Evolutionary conservation across 2,797 vertebrate genomes (phyloP), one percentile per base, ranked within the genome.

Genomic region (Sternotherus odoratus): DNA sequence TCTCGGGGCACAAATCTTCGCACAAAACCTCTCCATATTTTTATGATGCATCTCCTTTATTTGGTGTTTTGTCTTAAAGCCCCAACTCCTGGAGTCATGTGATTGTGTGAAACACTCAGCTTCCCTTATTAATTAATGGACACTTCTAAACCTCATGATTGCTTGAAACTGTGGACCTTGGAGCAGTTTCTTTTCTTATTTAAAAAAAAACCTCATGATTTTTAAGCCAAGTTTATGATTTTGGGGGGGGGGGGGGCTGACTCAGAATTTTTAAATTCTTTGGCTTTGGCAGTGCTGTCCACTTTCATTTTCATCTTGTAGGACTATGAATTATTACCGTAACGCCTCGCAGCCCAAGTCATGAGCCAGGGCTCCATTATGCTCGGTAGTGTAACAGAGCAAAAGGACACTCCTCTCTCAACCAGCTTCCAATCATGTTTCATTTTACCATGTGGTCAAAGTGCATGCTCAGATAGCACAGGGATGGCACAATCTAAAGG

Each of bases 1-100:
- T 8, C 16, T 69, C n/a, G 36, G 63, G 12, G 19, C 33, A 36
- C 16, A 66, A 66, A 36, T 19, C n/a, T 19, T 19, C 10, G 2
- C n/a, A 36, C 9, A 36, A n/a, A n/a, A n/a, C 33, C n/a, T 3
- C 63, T 11, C 19, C 5, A 69, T n/a, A 6, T 69, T 21, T 21
- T 36, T 21, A 69, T 23, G n/a, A 8, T 3, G 3, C 5, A 17
- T 21, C n/a, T 21, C n/a, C n/a, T 5, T 6, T 54, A 9, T 4
- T 28, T 39, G 26, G 39, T 46, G 79, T 39, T 43, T 56, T 43
- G 36, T 21, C 54, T 54, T 21, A 80, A 80, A 80, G 28, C 15
- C 16, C 28, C 26, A 80, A 26, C 54, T 80, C 36, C 53, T 80
- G 78, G 78, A 10, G 24, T 8, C 78, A 54, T 46, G 78, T 30